These are phyloP conservation scores for Laterallus jamaicensis DNA, from an alignment of 2,113 vertebrate species.

Conservation along the genomic window DNA sequence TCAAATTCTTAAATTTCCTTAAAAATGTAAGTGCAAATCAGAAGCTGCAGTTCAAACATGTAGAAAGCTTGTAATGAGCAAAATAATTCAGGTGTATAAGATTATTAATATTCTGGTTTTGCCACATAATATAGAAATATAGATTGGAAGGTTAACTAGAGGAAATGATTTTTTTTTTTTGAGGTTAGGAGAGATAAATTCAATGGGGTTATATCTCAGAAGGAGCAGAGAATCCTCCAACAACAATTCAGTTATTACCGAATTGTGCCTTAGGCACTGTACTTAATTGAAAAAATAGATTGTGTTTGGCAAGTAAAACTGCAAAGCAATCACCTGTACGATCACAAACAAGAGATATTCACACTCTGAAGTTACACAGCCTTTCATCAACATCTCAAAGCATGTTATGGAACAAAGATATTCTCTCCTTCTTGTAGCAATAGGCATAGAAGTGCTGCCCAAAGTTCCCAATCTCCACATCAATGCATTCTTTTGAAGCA, in stretches of 20 bases:
- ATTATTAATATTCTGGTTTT: background rate
- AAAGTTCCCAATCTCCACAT: background rate
- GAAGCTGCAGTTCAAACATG: background rate
- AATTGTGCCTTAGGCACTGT: background rate
- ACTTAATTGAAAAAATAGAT: background rate
- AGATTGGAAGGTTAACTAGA: background rate
- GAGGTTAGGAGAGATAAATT: background rate
- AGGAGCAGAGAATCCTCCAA: background rate
- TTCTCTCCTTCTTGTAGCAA: background rate
- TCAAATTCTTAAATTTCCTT: background rate
- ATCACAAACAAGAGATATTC: background rate
- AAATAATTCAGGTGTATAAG: background rate
- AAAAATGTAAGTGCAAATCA: conserved; percentile 20
- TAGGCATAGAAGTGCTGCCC: background rate
- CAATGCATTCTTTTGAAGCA: background rate
- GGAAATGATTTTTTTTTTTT: background rate
- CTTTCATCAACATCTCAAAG: background rate
- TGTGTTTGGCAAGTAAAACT: background rate
- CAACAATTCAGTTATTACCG: background rate
- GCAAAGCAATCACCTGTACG: background rate
- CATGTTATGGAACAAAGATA: background rate
- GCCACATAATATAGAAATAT: background rate
- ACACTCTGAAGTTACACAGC: background rate
- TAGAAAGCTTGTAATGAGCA: conserved; percentile 44
- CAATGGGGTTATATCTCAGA: background rate